phyloP scores from a whole-genome alignment of 2,888 invertebrate species.

The Drosophila mimetica region DNA sequence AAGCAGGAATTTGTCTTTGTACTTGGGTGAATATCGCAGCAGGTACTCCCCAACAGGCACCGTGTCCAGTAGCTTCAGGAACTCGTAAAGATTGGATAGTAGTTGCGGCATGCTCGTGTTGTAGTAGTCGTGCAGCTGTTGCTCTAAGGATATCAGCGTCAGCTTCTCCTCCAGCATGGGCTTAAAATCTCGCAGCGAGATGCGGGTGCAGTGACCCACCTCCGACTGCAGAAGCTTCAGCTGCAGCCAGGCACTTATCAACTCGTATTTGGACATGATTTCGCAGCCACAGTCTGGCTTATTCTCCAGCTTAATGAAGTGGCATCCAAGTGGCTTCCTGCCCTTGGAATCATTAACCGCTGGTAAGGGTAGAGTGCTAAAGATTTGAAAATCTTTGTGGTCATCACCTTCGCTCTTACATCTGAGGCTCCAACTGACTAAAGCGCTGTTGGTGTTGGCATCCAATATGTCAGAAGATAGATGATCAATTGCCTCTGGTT shows the following conservation, averaged over 20 bases:
- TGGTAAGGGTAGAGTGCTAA: conserved; percentile 57
- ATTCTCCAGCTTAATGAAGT: conserved; percentile 76
- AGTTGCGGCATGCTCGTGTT: conserved; percentile 59
- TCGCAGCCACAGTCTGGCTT: conserved; percentile 82
- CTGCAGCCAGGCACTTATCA: conserved; percentile 78
- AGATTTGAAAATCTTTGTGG: conserved; percentile 40
- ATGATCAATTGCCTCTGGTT: conserved; percentile 32
- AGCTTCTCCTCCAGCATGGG: conserved; percentile 69
- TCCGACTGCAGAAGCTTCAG: conserved; percentile 58
- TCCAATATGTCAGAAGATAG: not conserved
- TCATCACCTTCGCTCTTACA: conserved; percentile 2
- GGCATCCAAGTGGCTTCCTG: conserved; percentile 47
- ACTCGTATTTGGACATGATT: conserved; percentile 75
- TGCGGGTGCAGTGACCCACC: conserved; percentile 61
- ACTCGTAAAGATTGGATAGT: conserved; percentile 69
- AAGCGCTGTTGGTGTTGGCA: conserved; percentile 40
- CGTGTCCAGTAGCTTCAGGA: conserved; percentile 66
- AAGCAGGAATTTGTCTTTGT: conserved; percentile 72
- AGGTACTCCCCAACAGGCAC: conserved; percentile 71
- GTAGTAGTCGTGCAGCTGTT: conserved; percentile 64
- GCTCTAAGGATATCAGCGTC: conserved; percentile 56
- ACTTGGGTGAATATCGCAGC: conserved; percentile 72
- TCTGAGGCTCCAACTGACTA: conserved; percentile 66
- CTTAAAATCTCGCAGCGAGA: conserved; percentile 61
- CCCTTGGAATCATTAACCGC: conserved; percentile 43